Percentiles rank a stretch among this genome's conserved stretches.
Evolutionary conservation across 2,888 invertebrate species (phyloP).

Genomic region (Trypoxylon attenuatum): DNA sequence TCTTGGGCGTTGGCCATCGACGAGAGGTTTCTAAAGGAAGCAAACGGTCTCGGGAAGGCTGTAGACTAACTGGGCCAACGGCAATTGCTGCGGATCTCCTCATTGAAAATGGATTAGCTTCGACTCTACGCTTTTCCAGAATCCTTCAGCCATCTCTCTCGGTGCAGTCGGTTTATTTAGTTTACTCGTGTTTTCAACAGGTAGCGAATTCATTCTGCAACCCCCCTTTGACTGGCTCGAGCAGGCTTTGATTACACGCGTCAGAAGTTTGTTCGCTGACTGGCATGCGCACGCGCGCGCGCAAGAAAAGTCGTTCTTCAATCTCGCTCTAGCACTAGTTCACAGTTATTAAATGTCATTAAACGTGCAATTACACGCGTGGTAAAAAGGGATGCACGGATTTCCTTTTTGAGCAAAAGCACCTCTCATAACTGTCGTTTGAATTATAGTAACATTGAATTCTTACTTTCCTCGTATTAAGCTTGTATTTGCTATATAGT

Average conservation of each 20-base stretch:
- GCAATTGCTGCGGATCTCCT: neutral
- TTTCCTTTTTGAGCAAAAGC: neutral
- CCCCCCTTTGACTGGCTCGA: constrained; percentile 10
- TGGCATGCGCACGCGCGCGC: neutral
- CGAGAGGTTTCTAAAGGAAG: no score
- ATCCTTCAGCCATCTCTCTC: neutral
- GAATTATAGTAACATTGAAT: no score
- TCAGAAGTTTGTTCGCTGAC: neutral
- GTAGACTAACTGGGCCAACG: no score
- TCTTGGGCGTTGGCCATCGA: no score
- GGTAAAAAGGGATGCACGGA: neutral
- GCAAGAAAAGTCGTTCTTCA: neutral
- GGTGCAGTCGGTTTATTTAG: constrained; percentile 12
- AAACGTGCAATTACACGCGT: constrained; percentile 6
- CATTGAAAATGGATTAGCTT: constrained; percentile 29
- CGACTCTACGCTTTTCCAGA: neutral
- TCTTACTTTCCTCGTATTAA: no score
- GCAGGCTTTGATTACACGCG: constrained; percentile 16
- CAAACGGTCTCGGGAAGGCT: no score
- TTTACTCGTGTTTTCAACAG: constrained; percentile 27
- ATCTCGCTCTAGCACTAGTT: neutral
- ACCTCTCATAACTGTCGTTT: no score
- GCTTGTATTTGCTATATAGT: no score
- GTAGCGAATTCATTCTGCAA: constrained; percentile 19
- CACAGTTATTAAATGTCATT: no score